Conservation (phyloP, 2,113 vertebrate species). For the Hemicordylus capensis region DNA sequence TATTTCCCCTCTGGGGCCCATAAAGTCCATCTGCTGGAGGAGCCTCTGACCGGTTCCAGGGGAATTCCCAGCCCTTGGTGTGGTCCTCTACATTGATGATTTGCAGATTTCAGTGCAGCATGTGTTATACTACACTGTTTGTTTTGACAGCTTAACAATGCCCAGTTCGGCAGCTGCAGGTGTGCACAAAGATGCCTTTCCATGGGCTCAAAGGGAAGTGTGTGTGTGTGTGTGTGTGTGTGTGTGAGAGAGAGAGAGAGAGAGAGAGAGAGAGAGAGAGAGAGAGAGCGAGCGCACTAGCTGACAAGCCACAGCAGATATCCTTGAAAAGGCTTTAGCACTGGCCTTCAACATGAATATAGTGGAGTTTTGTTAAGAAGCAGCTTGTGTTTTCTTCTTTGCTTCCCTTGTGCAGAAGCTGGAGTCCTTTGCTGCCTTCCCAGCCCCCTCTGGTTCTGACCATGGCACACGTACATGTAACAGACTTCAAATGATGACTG, state of each 20-base stretch:
- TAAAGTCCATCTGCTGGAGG: conserved; percentile 60
- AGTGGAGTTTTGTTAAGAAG: background rate
- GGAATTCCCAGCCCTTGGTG: conserved; percentile 29
- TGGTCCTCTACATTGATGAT: background rate
- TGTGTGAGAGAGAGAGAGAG: background rate
- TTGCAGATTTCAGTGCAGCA: background rate
- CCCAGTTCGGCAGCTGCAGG: background rate
- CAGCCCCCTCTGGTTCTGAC: no score
- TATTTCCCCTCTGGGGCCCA: conserved; percentile 25
- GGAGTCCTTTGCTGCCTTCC: background rate
- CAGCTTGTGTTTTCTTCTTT: background rate
- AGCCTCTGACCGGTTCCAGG: conserved; percentile 25
- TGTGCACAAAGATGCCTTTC: background rate
- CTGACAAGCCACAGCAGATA: accelerated
- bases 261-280: background rate
- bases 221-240: background rate
- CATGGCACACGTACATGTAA: no score
- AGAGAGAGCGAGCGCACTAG: background rate
- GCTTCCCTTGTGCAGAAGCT: no score
- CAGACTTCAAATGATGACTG: background rate
- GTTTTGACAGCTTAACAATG: conserved; percentile 34
- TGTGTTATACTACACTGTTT: background rate
- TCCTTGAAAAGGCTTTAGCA: background rate
- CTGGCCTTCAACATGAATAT: background rate
- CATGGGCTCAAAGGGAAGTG: background rate